Evolutionary conservation across 2,113 vertebrate genomes (phyloP).

Genomic region (Chunga burmeisteri): DNA sequence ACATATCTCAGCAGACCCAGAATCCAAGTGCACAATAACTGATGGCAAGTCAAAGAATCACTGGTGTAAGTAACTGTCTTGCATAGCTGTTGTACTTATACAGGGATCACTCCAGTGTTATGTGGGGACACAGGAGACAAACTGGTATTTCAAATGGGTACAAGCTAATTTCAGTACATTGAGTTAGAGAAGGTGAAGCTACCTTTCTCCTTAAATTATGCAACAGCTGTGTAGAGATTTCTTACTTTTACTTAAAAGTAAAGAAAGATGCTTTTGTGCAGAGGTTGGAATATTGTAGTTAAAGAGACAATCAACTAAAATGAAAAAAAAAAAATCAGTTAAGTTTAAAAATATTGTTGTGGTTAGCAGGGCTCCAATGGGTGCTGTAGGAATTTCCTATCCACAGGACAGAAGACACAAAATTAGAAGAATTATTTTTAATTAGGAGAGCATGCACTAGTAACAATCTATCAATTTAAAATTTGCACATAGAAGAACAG

Average conservation of each 20-base stretch:
- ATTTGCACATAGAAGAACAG: neutral
- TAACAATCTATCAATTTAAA: neutral
- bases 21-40: neutral
- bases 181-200: neutral
- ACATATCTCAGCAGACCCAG: neutral
- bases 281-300: neutral
- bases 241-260: neutral
- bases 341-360: neutral
- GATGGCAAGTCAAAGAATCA: neutral
- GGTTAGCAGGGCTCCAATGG: neutral
- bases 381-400: neutral
- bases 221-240: neutral
- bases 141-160: neutral
- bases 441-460: neutral
- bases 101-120: neutral
- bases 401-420: neutral
- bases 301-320: neutral
- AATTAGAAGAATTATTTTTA: neutral
- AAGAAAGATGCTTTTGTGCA: neutral
- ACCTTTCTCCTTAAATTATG: neutral
- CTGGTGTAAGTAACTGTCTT: neutral
- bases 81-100: neutral
- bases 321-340: neutral
- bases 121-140: neutral
- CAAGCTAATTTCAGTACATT: neutral